Evolutionary conservation across 1,140 invertebrate genomes (phyloP).

Genomic region (Vanessa tameamea): DNA sequence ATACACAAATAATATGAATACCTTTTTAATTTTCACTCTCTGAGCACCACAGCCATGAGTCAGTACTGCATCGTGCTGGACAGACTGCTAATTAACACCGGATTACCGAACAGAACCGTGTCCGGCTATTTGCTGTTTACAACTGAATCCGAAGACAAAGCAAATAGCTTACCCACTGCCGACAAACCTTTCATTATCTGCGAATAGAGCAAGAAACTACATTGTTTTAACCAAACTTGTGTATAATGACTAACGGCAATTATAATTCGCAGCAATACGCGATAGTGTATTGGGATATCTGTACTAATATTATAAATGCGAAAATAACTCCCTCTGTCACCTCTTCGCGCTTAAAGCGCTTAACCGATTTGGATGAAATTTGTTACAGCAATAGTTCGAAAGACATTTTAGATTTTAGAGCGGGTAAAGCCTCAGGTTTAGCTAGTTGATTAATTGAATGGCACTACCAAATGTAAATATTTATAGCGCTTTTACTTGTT

Average conservation of each 20-base stretch:
- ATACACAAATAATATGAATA: neutral
- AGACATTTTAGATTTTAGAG: too few relatives aligned
- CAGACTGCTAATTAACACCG: conserved; percentile 74
- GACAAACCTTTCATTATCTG: conserved; percentile 37
- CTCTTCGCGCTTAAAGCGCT: too few relatives aligned
- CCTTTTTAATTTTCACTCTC: neutral
- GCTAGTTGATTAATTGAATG: too few relatives aligned
- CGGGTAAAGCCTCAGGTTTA: too few relatives aligned
- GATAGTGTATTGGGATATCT: too few relatives aligned
- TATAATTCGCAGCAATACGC: too few relatives aligned
- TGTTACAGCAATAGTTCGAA: too few relatives aligned
- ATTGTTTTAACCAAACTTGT: neutral
- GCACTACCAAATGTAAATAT: too few relatives aligned
- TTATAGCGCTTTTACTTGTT: too few relatives aligned
- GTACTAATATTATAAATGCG: too few relatives aligned
- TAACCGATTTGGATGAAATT: too few relatives aligned
- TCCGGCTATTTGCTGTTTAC: conserved; percentile 71
- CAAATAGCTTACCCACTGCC: conserved; percentile 60
- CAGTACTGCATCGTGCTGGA: conserved; percentile 44
- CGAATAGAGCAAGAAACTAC: conserved; percentile 25
- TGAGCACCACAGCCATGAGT: conserved; percentile 43
- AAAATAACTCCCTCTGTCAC: too few relatives aligned
- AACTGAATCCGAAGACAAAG: conserved; percentile 68
- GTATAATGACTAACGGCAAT: neutral
- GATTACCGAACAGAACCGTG: conserved; percentile 71